Evolutionary conservation across 2,888 invertebrate species (phyloP).

Genomic region (Baccha elongata): DNA sequence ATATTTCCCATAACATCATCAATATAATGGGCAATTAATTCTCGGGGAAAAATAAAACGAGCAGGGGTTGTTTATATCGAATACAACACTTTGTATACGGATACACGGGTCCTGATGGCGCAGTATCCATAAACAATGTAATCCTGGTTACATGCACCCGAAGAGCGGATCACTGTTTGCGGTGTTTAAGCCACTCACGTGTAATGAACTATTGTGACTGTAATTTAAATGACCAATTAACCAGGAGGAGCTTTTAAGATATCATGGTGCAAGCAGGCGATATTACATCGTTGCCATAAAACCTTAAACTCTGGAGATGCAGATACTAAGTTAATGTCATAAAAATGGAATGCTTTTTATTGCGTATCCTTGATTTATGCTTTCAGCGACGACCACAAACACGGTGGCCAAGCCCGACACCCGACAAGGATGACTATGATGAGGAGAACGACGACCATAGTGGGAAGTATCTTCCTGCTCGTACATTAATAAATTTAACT

Average conservation of each 20-base stretch:
- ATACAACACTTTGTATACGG: constrained; percentile 12
- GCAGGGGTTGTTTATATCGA: constrained; percentile 22
- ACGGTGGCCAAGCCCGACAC: constrained; percentile 16
- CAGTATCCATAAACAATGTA: constrained; percentile 53
- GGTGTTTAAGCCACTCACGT: constrained; percentile 55
- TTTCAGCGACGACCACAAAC: constrained; percentile 3
- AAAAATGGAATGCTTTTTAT: constrained; percentile 63
- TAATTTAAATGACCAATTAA: constrained; percentile 71
- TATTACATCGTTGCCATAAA: constrained; percentile 50
- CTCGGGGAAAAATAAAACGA: constrained; percentile 27
- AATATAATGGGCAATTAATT: constrained; percentile 69
- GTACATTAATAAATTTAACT: constrained; percentile 64
- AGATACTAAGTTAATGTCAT: constrained; percentile 46
- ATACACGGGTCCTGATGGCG: not conserved
- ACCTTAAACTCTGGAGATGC: not conserved
- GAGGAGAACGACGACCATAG: constrained; percentile 1
- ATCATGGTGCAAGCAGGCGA: constrained; percentile 47
- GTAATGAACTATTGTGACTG: constrained; percentile 64
- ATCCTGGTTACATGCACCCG: constrained; percentile 43
- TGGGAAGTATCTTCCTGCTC: not conserved
- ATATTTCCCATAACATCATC: constrained; percentile 67
- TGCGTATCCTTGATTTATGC: constrained; percentile 64
- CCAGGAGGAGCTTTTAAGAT: constrained; percentile 49
- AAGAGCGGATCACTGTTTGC: not conserved
- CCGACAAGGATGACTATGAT: constrained; percentile 34